Conservation (phyloP, 2,888 invertebrate species). For the Luffia ferchaultella region DNA sequence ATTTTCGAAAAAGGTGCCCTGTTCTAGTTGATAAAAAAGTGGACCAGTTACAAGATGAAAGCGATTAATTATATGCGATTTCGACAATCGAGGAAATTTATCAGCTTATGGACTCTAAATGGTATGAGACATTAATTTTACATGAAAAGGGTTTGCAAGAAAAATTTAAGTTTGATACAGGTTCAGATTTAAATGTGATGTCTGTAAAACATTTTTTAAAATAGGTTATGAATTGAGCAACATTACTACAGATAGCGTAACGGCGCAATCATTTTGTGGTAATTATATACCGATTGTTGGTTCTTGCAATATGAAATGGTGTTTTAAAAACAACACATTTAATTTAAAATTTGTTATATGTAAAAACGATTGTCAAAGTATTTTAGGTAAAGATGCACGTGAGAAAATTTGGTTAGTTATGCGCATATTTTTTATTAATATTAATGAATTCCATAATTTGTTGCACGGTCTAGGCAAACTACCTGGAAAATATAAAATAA, state of each 20-base stretch:
- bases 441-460: conserved; percentile 6
- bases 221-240: conserved; percentile 4
- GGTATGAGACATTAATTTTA: too few relatives aligned
- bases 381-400: conserved; percentile 7
- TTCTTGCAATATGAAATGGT: conserved; percentile 1
- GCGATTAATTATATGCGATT: too few relatives aligned
- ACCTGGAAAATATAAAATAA: conserved; percentile 10
- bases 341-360: conserved; percentile 6
- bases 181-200: conserved; percentile 11
- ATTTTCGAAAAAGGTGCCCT: too few relatives aligned
- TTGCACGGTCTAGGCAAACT: conserved; percentile 11
- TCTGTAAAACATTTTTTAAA: conserved; percentile 4
- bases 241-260: conserved; percentile 1
- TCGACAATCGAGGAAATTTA: too few relatives aligned
- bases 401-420: conserved; percentile 6
- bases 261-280: conserved; percentile 5
- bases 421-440: conserved; percentile 4
- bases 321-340: conserved; percentile 7
- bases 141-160: background rate
- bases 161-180: conserved; percentile 10
- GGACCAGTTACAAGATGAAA: too few relatives aligned
- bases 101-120: too few relatives aligned
- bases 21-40: too few relatives aligned
- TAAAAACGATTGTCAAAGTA: conserved; percentile 7
- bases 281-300: conserved; percentile 8